These are phyloP conservation scores for Dynastes tityus DNA, from an alignment of 2,888 invertebrate species.

Conservation along the genomic window DNA sequence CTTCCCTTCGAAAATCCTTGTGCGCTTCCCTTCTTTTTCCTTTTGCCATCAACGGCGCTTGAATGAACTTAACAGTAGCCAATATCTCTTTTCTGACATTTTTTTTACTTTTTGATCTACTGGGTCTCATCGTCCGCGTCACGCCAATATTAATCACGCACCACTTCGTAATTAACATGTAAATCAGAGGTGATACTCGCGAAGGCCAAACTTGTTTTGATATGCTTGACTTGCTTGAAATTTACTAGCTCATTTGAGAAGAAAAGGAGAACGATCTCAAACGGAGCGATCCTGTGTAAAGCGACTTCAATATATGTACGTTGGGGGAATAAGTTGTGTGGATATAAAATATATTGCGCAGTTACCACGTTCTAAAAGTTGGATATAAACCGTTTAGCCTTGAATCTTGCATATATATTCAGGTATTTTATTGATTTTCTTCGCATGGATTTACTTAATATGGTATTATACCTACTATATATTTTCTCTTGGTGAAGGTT, in stretches of 20 bases:
- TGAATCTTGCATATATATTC: constrained; percentile 1
- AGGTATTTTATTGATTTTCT: constrained; percentile 13
- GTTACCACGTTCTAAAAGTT: background rate
- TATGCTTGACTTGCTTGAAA: constrained; percentile 22
- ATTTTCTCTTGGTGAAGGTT: background rate
- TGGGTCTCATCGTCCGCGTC: background rate
- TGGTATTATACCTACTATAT: background rate
- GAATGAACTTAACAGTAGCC: background rate
- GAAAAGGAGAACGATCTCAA: background rate
- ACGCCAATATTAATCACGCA: constrained; percentile 23
- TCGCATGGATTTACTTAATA: constrained; percentile 1
- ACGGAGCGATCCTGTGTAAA: background rate
- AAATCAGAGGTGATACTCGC: constrained; percentile 32
- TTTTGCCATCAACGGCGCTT: too few relatives aligned
- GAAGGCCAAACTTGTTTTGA: constrained; percentile 34
- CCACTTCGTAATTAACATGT: constrained; percentile 36
- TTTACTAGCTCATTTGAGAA: constrained; percentile 22
- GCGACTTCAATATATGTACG: background rate
- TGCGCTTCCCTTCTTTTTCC: too few relatives aligned
- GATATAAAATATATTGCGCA: background rate
- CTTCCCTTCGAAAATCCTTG: too few relatives aligned
- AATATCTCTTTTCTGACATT: background rate
- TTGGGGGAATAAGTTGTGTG: background rate
- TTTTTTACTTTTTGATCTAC: background rate
- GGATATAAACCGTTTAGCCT: background rate